phyloP scores from a whole-genome alignment of 2,888 invertebrate species.

The Pyrochroa serraticornis region DNA sequence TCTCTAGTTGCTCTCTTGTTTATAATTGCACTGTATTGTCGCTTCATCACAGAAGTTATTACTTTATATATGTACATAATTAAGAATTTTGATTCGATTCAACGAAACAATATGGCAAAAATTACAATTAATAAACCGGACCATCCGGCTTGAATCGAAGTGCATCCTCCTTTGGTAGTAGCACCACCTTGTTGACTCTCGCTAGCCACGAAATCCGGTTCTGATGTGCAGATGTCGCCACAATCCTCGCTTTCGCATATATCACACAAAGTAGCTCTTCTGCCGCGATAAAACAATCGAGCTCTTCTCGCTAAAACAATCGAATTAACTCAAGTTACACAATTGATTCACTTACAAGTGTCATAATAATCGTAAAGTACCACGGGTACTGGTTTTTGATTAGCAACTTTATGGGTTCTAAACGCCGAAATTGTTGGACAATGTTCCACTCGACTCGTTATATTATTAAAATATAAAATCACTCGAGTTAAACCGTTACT shows the following conservation, averaged over 20 bases:
- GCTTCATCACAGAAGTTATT: background rate
- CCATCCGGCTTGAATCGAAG: background rate
- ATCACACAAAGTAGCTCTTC: conserved; percentile 76
- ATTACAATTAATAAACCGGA: conserved; percentile 5
- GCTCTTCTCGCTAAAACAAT: conserved; percentile 74
- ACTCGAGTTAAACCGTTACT: conserved; percentile 70
- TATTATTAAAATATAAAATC: conserved; percentile 75
- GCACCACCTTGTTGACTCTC: conserved; percentile 9
- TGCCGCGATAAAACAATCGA: conserved; percentile 79
- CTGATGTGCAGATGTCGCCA: conserved; percentile 58
- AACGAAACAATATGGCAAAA: conserved; percentile 7
- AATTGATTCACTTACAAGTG: conserved; percentile 69
- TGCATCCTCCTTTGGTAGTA: conserved; percentile 20
- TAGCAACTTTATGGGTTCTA: conserved; percentile 81
- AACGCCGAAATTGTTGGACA: conserved; percentile 87
- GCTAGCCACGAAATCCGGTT: conserved; percentile 42
- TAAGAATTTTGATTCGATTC: conserved; percentile 3
- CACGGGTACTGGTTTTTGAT: conserved; percentile 85
- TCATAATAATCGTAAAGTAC: conserved; percentile 91
- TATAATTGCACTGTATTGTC: no score
- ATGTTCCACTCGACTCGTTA: conserved; percentile 64
- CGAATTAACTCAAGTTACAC: conserved; percentile 1
- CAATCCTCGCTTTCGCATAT: conserved; percentile 78
- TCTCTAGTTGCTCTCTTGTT: no score
- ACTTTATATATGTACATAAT: conserved; percentile 2